A percentile compares a stretch with the other conserved stretches of the same genome.
These are phyloP conservation scores for Andrena chrysosceles DNA, from an alignment of 2,888 invertebrate genomes.

Conservation along the genomic window DNA sequence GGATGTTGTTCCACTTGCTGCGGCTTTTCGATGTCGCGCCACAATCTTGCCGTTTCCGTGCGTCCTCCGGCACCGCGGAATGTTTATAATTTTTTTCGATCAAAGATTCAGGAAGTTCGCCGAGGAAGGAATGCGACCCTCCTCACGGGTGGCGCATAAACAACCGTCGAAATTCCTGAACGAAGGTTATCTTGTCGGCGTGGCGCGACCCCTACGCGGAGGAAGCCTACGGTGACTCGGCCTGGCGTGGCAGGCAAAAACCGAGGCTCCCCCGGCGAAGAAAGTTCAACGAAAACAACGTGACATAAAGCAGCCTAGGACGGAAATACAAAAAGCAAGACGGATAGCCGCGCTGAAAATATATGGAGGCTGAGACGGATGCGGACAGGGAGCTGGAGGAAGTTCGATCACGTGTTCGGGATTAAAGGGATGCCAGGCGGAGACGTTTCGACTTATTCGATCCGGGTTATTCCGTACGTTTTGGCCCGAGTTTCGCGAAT, in stretches of 20 bases:
- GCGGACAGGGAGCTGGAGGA: constrained; percentile 25
- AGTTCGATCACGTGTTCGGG: constrained; percentile 56
- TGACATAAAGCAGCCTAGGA: constrained; percentile 51
- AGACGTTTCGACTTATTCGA: constrained; percentile 9
- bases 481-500: not conserved
- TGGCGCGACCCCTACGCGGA: constrained; percentile 21
- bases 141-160: constrained; percentile 25
- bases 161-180: constrained; percentile 50
- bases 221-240: not conserved
- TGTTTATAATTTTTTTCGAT: not conserved
- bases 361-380: constrained; percentile 47
- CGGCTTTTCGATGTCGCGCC: not conserved
- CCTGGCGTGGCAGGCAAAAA: constrained; percentile 32
- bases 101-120: constrained; percentile 40
- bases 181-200: constrained; percentile 26
- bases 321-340: constrained; percentile 67
- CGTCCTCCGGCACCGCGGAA: not conserved
- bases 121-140: constrained; percentile 20
- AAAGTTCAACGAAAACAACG: constrained; percentile 59
- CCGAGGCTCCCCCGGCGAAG: constrained; percentile 27
- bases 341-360: constrained; percentile 63
- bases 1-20: not conserved
- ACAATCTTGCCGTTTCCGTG: not conserved
- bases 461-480: no score
- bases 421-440: constrained; percentile 47